Conservation (phyloP, 2,113 vertebrate genomes). For the Anarhynchus alexandrinus region DNA sequence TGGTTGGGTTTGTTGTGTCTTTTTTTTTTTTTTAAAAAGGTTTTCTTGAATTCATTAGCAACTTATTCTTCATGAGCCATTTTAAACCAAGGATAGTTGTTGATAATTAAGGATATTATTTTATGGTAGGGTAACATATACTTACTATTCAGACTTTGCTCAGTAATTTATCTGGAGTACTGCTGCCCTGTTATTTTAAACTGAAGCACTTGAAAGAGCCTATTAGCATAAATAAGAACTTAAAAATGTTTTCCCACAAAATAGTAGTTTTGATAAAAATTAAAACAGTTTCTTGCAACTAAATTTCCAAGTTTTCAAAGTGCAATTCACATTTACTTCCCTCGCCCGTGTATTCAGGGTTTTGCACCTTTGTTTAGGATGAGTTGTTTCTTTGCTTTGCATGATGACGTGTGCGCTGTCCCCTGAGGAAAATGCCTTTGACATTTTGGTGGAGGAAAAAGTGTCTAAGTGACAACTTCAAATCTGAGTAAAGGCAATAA, state of each 20-base stretch:
- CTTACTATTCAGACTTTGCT: background rate
- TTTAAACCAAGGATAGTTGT: background rate
- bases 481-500: constrained; percentile 23
- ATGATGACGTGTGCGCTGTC: background rate
- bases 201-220: background rate
- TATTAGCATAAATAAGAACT: background rate
- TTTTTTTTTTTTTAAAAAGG: background rate
- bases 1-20: background rate
- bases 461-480: background rate
- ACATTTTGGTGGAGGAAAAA: constrained; percentile 18
- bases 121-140: background rate
- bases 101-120: background rate
- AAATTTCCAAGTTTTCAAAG: background rate
- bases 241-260: background rate
- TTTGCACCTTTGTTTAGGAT: background rate
- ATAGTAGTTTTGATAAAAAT: background rate
- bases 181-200: background rate
- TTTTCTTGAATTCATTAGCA: background rate
- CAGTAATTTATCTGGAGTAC: background rate
- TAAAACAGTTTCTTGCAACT: background rate
- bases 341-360: background rate
- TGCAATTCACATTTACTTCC: background rate
- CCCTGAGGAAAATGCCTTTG: constrained; percentile 19
- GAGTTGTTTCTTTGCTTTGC: background rate
- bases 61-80: background rate